A percentile compares a stretch with the other conserved stretches of the same genome.
Evolutionary conservation across 2,888 invertebrate species (phyloP).

Genomic region (Branchellion lobata): DNA sequence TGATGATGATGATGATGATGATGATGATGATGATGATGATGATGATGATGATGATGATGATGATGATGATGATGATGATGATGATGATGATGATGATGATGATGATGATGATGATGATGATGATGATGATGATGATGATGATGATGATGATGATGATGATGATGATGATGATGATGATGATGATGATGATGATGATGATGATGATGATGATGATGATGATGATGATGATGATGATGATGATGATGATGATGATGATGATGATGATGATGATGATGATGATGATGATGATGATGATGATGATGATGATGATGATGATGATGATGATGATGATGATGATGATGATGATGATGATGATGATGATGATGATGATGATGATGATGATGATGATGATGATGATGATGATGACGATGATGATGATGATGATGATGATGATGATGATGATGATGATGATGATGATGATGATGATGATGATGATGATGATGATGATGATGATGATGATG

Average conservation of each 20-base stretch:
- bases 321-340: too few relatives aligned
- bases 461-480: conserved; percentile 40
- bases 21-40: conserved; percentile 1
- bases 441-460: conserved; percentile 35
- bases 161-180: conserved; percentile 5
- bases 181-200: neutral
- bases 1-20: neutral
- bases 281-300: conserved; percentile 38
- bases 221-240: conserved; percentile 49
- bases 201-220: neutral
- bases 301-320: neutral
- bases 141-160: neutral
- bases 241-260: conserved; percentile 31
- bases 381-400: neutral
- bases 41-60: neutral
- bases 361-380: neutral
- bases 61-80: neutral
- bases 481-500: conserved; percentile 1
- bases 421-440: conserved; percentile 28
- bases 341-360: too few relatives aligned
- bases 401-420: conserved; percentile 49
- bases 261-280: conserved; percentile 38
- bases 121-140: neutral
- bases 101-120: neutral
- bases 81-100: conserved; percentile 1